Conservation (phyloP, 2,888 invertebrate species). For the Volucella zonaria region DNA sequence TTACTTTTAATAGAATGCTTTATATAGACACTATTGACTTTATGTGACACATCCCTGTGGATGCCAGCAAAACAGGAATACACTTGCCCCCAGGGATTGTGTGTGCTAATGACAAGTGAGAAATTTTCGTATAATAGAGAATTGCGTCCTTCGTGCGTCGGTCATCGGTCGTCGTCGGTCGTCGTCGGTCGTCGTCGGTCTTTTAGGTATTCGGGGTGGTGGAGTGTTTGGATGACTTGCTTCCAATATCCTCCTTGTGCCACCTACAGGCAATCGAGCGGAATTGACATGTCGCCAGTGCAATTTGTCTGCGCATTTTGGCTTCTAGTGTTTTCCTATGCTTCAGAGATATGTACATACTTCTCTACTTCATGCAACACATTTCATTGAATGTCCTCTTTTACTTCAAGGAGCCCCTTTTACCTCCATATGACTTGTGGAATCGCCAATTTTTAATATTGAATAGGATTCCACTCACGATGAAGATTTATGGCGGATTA, state of each 20-base stretch:
- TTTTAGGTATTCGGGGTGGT: neutral
- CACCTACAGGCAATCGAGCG: conserved; percentile 59
- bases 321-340: conserved; percentile 58
- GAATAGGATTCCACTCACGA: conserved; percentile 72
- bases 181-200: conserved; percentile 1
- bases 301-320: conserved; percentile 71
- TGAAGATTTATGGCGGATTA: conserved; percentile 73
- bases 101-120: conserved; percentile 63
- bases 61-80: neutral
- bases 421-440: conserved; percentile 18
- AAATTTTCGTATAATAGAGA: conserved; percentile 49
- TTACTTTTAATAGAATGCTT: conserved; percentile 9
- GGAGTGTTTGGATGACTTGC: neutral
- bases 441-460: conserved; percentile 70
- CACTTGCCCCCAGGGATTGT: conserved; percentile 38
- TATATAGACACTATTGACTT: conserved; percentile 40
- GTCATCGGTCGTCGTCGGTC: too few species aligned
- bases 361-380: conserved; percentile 1
- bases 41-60: conserved; percentile 35
- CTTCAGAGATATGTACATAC: conserved; percentile 15
- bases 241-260: conserved; percentile 37
- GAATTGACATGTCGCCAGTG: conserved; percentile 73
- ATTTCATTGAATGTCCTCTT: conserved; percentile 8
- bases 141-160: conserved; percentile 30
- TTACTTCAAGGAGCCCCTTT: neutral